Evolutionary conservation across 1,140 invertebrate species (phyloP).

Genomic region (Drosophila pandora): DNA sequence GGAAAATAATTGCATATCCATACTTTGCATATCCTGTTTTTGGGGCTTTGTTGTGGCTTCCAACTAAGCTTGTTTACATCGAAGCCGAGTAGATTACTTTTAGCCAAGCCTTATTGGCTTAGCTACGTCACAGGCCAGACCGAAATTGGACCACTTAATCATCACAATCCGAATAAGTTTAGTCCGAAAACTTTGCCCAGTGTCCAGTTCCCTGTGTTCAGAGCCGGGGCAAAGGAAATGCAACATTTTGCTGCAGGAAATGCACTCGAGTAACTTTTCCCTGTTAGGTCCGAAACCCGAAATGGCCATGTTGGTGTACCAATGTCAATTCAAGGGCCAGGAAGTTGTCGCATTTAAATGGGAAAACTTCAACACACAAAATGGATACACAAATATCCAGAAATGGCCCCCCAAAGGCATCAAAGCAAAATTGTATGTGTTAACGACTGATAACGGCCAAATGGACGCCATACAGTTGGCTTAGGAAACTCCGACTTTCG

Average conservation of each 20-base stretch:
- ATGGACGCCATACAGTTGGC: constrained; percentile 35
- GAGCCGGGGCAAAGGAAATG: constrained; percentile 50
- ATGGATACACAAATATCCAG: constrained; percentile 43
- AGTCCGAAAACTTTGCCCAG: constrained; percentile 32
- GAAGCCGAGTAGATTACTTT: constrained; percentile 13
- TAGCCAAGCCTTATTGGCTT: constrained; percentile 44
- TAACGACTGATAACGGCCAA: constrained; percentile 51
- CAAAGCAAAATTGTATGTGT: constrained; percentile 24
- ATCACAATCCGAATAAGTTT: constrained; percentile 52
- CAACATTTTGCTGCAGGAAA: constrained; percentile 69
- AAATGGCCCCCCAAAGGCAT: constrained; percentile 20
- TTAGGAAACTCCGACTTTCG: constrained; percentile 10
- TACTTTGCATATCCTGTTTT: not conserved
- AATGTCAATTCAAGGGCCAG: constrained; percentile 37
- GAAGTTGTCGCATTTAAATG: constrained; percentile 69
- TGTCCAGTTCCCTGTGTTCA: constrained; percentile 15
- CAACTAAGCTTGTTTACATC: constrained; percentile 15
- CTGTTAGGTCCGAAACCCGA: not conserved
- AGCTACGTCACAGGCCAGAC: not conserved
- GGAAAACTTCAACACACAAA: constrained; percentile 61
- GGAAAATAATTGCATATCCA: constrained; percentile 43
- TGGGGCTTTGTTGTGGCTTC: not conserved
- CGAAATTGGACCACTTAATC: constrained; percentile 61
- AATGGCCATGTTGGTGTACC: constrained; percentile 4
- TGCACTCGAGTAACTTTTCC: constrained; percentile 65